These are phyloP conservation scores for Bacillus rossius DNA, from an alignment of 1,140 invertebrate species.

Conservation along the genomic window DNA sequence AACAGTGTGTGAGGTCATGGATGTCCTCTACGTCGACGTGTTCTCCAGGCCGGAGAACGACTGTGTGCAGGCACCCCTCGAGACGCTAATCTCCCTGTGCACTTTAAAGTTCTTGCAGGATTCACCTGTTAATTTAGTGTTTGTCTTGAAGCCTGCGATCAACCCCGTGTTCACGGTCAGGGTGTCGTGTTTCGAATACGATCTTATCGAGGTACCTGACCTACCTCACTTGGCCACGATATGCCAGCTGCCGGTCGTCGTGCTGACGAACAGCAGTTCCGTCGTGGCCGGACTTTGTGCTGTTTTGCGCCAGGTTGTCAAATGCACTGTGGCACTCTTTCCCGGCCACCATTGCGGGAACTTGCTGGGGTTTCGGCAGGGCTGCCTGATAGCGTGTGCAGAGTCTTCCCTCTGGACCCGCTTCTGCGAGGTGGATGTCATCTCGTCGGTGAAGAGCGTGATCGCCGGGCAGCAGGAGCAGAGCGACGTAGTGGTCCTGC, in stretches of 20 bases:
- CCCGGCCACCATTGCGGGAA: background rate
- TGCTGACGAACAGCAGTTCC: constrained; percentile 45
- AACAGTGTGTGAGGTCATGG: constrained; percentile 37
- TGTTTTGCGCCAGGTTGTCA: constrained; percentile 60
- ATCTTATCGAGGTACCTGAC: constrained; percentile 28
- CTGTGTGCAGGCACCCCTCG: constrained; percentile 38
- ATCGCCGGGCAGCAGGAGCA: constrained; percentile 5
- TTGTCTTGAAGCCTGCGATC: constrained; percentile 23
- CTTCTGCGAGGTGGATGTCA: constrained; percentile 84
- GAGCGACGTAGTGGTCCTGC: constrained; percentile 38
- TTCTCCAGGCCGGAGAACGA: constrained; percentile 24
- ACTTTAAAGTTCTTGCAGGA: constrained; percentile 40
- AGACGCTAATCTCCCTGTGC: constrained; percentile 40
- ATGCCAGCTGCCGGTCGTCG: constrained; percentile 54
- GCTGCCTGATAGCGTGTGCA: constrained; percentile 72
- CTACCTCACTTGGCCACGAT: constrained; percentile 34
- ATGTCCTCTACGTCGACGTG: constrained; percentile 38
- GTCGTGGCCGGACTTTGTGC: constrained; percentile 56
- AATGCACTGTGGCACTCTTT: constrained; percentile 31
- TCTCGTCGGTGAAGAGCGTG: constrained; percentile 46
- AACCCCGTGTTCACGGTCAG: constrained; percentile 29
- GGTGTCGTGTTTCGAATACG: constrained; percentile 28
- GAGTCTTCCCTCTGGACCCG: constrained; percentile 87
- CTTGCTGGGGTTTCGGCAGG: constrained; percentile 65
- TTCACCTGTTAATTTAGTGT: constrained; percentile 31